Percentiles rank a stretch among this genome's conserved stretches.
Conservation (phyloP, 2,113 vertebrate species). For the Platanista minor region DNA sequence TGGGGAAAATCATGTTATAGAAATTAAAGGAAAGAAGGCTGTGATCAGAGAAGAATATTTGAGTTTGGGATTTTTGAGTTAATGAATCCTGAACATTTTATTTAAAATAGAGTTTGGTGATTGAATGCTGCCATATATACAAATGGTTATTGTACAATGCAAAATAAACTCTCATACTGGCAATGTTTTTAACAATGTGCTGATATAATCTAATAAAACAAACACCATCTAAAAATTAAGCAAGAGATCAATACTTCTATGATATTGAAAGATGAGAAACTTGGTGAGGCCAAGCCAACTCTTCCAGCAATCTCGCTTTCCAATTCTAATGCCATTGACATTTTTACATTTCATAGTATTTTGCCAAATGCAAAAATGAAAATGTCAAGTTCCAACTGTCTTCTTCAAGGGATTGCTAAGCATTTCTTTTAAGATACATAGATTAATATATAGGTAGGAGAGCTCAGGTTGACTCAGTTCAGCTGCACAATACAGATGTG, state of each 20-base stretch:
- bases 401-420: conserved; percentile 65
- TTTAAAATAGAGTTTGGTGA: background rate
- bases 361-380: conserved; percentile 28
- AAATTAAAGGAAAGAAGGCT: background rate
- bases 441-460: background rate
- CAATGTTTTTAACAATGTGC: background rate
- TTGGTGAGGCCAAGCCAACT: background rate
- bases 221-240: background rate
- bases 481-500: background rate
- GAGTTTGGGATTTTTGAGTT: background rate
- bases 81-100: background rate
- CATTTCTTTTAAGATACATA: background rate
- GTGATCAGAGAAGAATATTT: background rate
- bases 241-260: background rate
- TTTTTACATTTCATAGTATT: conserved; percentile 54
- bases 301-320: background rate
- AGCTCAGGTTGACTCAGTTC: background rate
- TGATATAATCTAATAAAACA: background rate
- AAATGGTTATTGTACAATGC: background rate
- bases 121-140: background rate
- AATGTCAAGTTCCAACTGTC: conserved; percentile 38
- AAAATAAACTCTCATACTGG: background rate
- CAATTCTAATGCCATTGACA: background rate
- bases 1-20: background rate
- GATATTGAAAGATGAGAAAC: background rate